Base-by-base conservation (phyloP, 2,888 invertebrate genomes). In the Nezara viridula region DNA sequence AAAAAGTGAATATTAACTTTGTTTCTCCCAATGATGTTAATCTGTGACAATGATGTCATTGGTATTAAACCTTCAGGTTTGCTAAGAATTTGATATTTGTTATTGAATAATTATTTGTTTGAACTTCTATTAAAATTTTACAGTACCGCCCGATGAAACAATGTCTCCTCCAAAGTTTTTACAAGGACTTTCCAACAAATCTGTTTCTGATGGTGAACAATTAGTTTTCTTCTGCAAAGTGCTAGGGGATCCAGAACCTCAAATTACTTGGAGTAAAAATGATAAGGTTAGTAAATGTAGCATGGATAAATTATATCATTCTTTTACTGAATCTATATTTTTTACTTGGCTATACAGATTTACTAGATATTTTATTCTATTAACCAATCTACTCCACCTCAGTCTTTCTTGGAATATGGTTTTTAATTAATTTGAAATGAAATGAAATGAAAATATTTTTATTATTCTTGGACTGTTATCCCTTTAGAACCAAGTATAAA, bases 201-300 rank as follows among this genome's bases (percentile, higher is more conserved):
- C 94, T n/a, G 95, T 98, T 55, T 95, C 95, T 66, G 98, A 98
- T 93, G 98, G 98, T n/a, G 96, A 97, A 90, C 95, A 96, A 90
- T 94, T 98, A 89, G 95, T 96, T 91, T 94, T 99, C 91, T 96
- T 95, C 24, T 97, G 97, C 91, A 95, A 96, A 91, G 97, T 98
- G 88, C 95, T 96, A 91, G 98, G 98, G 24, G 98, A 98, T 93
- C 98, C 98, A 86, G 98, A 98, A 92, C 98, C 98, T 0, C 96
- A 98, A 92, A 96, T 98, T 81, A 95, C 96, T 91, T 98, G 98
- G 98, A 95, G 95, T 92, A 98, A 98, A 94, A 96, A 97, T 92
- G 96, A 96, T n/a, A 96, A 96, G 93, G 95, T 95, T 73, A 86
- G 90, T 73, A 32, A 27, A 27, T 27, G 3, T 55, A 1, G 88